These are phyloP conservation scores for Lordiphosa fenestrarum DNA, from an alignment of 2,888 invertebrate species.

Conservation along the genomic window DNA sequence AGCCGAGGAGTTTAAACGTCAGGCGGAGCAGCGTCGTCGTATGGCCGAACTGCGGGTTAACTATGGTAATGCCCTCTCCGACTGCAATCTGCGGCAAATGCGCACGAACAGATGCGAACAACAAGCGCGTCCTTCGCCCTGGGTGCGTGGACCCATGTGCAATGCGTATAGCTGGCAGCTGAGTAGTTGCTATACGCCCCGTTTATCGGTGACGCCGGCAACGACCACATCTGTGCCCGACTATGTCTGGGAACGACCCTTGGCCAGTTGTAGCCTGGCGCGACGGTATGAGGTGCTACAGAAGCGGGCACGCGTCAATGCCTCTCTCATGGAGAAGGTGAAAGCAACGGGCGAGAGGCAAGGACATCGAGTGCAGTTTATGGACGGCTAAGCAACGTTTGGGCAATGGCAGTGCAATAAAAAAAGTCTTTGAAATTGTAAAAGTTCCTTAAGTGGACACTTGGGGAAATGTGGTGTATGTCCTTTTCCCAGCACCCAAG, in stretches of 20 bases:
- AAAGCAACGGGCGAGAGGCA: neutral
- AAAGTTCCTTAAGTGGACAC: too few species aligned
- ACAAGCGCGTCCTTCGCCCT: neutral
- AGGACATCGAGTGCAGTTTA: constrained; percentile 6
- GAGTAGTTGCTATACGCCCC: constrained; percentile 1
- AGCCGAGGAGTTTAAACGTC: constrained; percentile 2
- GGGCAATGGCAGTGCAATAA: neutral
- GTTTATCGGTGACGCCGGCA: neutral
- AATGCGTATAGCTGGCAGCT: constrained; percentile 34
- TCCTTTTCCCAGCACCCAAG: too few species aligned
- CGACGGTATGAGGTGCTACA: constrained; percentile 31
- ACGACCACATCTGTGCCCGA: neutral
- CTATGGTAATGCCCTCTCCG: constrained; percentile 46
- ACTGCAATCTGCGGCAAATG: constrained; percentile 21
- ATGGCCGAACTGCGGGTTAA: constrained; percentile 26
- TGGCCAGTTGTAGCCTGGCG: constrained; percentile 1
- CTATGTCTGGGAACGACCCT: neutral
- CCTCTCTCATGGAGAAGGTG: constrained; percentile 2
- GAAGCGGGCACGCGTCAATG: constrained; percentile 20
- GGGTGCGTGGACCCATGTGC: neutral
- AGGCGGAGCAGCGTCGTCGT: constrained; percentile 23
- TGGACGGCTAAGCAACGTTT: neutral
- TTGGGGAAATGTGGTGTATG: too few species aligned
- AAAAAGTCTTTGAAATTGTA: neutral
- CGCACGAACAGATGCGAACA: neutral